phyloP scores from a whole-genome alignment of 2,113 vertebrate genomes.

The Podilymbus podiceps region DNA sequence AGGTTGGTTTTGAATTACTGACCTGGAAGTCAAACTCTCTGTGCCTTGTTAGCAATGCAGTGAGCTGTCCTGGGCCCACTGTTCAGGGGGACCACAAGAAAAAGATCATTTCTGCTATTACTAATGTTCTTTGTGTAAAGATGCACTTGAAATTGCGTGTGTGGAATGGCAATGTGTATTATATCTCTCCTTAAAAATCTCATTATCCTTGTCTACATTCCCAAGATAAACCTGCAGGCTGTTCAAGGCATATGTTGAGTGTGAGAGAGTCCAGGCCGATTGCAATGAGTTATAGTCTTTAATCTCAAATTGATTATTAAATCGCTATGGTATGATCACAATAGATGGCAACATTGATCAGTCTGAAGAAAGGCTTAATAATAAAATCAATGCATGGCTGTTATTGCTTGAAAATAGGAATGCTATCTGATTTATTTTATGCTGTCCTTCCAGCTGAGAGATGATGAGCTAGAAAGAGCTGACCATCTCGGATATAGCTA shows the following conservation, averaged over 20 bases:
- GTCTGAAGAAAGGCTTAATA: slow-evolving; percentile 2
- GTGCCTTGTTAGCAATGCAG: not conserved
- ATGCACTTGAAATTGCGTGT: not conserved
- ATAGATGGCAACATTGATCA: not conserved
- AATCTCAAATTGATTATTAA: slow-evolving; percentile 36
- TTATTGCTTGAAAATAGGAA: not conserved
- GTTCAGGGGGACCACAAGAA: not conserved
- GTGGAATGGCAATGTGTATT: not conserved
- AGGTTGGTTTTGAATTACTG: not conserved
- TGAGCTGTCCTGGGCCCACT: not conserved
- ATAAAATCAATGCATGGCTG: not conserved
- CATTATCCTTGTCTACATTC: not conserved
- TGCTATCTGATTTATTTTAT: not conserved
- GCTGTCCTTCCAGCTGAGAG: not conserved
- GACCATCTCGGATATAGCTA: not conserved
- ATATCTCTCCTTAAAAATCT: not conserved
- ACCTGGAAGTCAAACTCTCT: not conserved
- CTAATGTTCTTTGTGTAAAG: not conserved
- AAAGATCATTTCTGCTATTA: not conserved
- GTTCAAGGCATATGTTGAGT: not conserved
- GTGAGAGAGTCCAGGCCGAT: not conserved
- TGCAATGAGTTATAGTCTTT: not conserved
- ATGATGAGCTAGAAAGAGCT: not conserved
- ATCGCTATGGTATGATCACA: not conserved
- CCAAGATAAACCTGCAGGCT: not conserved